phyloP scores from a whole-genome alignment of 2,888 invertebrate genomes.

The Biston stratarius region DNA sequence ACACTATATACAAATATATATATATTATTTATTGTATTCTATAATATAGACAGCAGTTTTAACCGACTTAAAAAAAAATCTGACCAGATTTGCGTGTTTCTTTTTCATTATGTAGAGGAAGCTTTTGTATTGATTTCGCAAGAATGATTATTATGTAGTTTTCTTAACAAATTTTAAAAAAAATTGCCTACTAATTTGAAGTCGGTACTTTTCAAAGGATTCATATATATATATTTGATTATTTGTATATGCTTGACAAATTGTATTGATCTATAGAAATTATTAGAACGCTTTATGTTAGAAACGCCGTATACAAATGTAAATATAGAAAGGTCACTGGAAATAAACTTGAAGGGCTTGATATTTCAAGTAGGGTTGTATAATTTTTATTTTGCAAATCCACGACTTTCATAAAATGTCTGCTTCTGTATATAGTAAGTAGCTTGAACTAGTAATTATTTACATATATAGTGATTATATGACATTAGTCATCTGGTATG shows the following conservation, averaged over 20 bases:
- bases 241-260: conserved; percentile 41
- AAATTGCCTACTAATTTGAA: too few relatives aligned
- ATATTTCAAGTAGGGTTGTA: conserved; percentile 11
- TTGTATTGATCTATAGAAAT: conserved; percentile 31
- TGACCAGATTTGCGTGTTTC: too few relatives aligned
- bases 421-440: conserved; percentile 65
- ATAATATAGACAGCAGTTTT: not conserved
- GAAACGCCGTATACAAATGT: conserved; percentile 20
- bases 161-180: too few relatives aligned
- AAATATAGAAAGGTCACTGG: conserved; percentile 4
- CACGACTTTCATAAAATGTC: conserved; percentile 49
- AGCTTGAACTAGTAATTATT: conserved; percentile 57
- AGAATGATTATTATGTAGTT: too few relatives aligned
- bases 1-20: conserved; percentile 20
- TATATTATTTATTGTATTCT: not conserved
- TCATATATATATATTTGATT: not conserved
- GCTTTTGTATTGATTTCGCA: too few relatives aligned
- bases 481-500: conserved; percentile 78
- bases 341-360: conserved; percentile 18
- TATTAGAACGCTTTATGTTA: conserved; percentile 38
- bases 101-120: too few relatives aligned
- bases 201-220: not conserved
- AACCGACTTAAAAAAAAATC: too few relatives aligned
- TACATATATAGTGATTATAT: conserved; percentile 21
- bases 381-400: conserved; percentile 28